Evolutionary conservation across 2,888 invertebrate genomes (phyloP), one percentile per base, ranked within the genome.

Genomic region (Pinctada fucata): DNA sequence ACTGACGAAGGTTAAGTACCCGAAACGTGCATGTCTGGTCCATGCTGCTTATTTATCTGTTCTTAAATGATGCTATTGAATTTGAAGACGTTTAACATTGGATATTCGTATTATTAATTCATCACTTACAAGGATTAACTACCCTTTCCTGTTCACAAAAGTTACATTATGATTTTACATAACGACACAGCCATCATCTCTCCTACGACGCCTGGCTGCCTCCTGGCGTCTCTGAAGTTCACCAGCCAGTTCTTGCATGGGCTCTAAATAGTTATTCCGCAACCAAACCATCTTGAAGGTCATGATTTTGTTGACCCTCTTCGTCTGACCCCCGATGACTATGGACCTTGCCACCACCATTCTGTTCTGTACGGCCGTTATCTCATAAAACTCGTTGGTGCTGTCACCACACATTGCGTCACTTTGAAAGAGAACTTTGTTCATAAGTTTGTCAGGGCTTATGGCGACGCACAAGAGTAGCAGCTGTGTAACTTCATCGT

Each of bases 241-340:
- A 4, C 70, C 47, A 3, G 50, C 48, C 50, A 78, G 63, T 13
- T 52, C 16, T 76, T 75, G 8, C 76, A 83, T 80, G 6, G 83
- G 83, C 50, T 76, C 77, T 1, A 78, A 8, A 51, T 78, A 83
- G 75, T 83, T 76, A 1, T 75, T 47, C 8, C 47, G 45, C 47
- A 83, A 16, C 83, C 83, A 83, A 2, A 47, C 16, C 75, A 78
- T 74, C 47, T 81, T 79, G 72, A 75, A 81, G 3, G 76, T 72
- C 83, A 83, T 83, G 47, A 83, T 82, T 45, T 82, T 72, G 6
- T 67, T 68, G 3, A 83, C 79, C 3, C 16, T 45, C 8, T 65
- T 64, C 4, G 71, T 75, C 8, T 76, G 78, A 31, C 79, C 78
- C 4, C 78, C 81, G 63, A 83, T 75, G 51, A 83, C 48, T 6